Percentiles rank a stretch among this genome's conserved stretches.
These are phyloP conservation scores for Myrmecophaga tridactyla DNA, from an alignment of 2,113 vertebrate genomes.

Conservation along the genomic window DNA sequence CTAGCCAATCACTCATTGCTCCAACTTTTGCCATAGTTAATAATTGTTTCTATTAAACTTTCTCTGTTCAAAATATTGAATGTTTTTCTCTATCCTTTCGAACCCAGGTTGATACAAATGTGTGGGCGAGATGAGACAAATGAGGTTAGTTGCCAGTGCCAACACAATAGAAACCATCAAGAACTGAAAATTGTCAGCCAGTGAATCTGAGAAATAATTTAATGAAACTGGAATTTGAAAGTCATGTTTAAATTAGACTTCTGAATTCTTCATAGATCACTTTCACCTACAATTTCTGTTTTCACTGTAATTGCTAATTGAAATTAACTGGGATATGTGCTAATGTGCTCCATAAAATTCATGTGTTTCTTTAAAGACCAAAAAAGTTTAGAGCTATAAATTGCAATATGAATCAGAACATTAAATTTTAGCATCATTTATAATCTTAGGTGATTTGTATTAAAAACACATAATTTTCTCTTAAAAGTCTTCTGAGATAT, in stretches of 20 bases:
- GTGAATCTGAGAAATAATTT: background rate
- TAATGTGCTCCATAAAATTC: background rate
- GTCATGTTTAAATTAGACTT: background rate
- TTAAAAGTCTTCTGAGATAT: background rate
- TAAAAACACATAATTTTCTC: conserved; percentile 15
- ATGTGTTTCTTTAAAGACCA: background rate
- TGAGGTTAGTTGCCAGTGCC: background rate
- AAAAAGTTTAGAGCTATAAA: conserved; percentile 8
- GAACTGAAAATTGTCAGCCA: background rate
- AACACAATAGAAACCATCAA: background rate
- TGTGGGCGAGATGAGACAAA: background rate
- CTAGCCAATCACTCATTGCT: background rate
- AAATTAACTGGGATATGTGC: background rate
- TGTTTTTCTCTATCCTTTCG: background rate
- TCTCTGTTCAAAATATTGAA: background rate
- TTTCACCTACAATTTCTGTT: background rate
- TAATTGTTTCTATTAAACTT: background rate
- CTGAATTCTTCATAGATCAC: background rate
- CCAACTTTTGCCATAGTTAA: background rate
- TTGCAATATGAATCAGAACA: background rate
- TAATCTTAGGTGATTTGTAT: background rate
- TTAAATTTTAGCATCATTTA: conserved; percentile 33
- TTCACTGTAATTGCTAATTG: background rate
- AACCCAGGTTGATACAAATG: background rate
- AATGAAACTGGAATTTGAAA: background rate